Evolutionary conservation across 1,140 invertebrate species (phyloP), one percentile per base, ranked within the genome.

Genomic region (Antheraea mylitta): DNA sequence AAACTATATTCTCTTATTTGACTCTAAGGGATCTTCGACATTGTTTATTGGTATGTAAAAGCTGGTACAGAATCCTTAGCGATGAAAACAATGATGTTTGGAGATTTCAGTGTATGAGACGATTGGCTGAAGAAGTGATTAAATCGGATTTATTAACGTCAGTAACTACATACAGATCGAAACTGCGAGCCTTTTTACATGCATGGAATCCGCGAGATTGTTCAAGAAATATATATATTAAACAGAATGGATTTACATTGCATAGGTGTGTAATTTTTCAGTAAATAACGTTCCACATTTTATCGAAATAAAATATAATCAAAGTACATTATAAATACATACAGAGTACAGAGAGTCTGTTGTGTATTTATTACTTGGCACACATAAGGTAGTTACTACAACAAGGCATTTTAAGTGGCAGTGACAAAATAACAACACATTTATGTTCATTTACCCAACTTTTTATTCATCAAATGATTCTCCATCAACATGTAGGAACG

Each of bases 161-260:
- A 68, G 95, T 99, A 62, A 94, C 96, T 42, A 98, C 97, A 7
- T 98, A 97, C 85, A 99, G 99, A 94, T 95, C 97, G 13, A 99
- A 99, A 94, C 93, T 99, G 65, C 94, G 98, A 82, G 98, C 98
- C 11, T 98, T 96, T 91, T 97, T 96, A 89, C 97, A 99, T 93
- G 96, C 98, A 1, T 99, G 98, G 99, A 99, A 98, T 92, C 97
- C 98, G 2, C 96, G 97, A 87, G 99, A 99, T 87, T 99, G 98
- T 87, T 99, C 98, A 19, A 95, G 97, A 82, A 99, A 99, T 93
- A 97, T 99, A 87, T 99, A 98, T 87, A 96, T 99, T 66, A 99
- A 99, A 94, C 95, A 97, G 19, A 99, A 99, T 93, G 98, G 98
- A 65, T 99, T 99, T 87, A 99, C 98, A 8, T 93, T 99, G 75